Evolutionary conservation across 2,113 vertebrate genomes (phyloP), one percentile per base, ranked within the genome.

Genomic region (Perca fluviatilis): DNA sequence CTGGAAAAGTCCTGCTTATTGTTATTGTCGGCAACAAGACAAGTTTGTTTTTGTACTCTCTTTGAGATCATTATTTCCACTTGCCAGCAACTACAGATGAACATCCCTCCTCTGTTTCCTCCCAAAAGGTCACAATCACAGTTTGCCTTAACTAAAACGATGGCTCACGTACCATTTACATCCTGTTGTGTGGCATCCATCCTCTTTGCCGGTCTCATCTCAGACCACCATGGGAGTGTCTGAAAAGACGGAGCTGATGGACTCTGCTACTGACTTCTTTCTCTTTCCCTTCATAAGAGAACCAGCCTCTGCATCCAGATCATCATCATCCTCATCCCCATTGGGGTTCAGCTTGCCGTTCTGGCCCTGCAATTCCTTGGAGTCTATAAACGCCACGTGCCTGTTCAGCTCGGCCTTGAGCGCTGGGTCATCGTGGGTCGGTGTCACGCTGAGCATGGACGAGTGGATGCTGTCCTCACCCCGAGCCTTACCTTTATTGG

Each of bases 191-290:
- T 50, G 69, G 63, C 36, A 36, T 83, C 82, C 30, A 50, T 51
- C 57, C 8, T 74, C 40, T 46, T 43, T 54, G 23, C 46, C 57
- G 1, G 68, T 61, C 18, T 81, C 71, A 15, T 40, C 79, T 96
- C 95, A 99, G 92, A 98, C 97, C 93, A 99, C 97, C 86, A 99
- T 99, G 83, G 98, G 98, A 1, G 98, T 99, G 95, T 99, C 97
- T 1, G 98, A 99, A 94, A 99, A 99, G 87, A 99, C 97, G 0
- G 98, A 99, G 90, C 98, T 98, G 91, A 99, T 97, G 1, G 98
- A 99, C 79, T 98, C 98, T 0, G 97, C 96, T 66, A 99, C 97
- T 1, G 98, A 99, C 95, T 97, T 96, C 95, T 97, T 98, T 91
- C 98, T 95, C 88, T 95, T 97, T 1, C 82, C 95, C 87, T 96